These are phyloP conservation scores for Valencia hispanica DNA, from an alignment of 2,797 vertebrate species.

Conservation along the genomic window DNA sequence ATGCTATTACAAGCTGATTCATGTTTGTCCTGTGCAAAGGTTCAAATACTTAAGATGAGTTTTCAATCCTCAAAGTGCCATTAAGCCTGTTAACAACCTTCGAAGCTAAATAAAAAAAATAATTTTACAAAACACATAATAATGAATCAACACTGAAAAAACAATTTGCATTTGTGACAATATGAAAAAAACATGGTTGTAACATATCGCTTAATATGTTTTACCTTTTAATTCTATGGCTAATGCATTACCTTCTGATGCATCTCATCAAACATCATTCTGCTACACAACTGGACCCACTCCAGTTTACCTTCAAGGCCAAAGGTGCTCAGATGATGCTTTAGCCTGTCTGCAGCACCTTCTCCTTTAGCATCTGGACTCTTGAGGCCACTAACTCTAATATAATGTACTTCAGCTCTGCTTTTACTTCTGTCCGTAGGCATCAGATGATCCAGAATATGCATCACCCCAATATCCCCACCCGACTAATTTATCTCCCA, in stretches of 20 bases:
- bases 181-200: background rate
- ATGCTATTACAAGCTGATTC: conserved; percentile 66
- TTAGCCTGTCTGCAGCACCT: background rate
- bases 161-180: background rate
- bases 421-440: background rate
- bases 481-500: background rate
- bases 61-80: conserved; percentile 42
- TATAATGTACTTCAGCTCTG: too few relatives aligned
- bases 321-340: background rate
- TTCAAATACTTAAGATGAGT: conserved; percentile 63
- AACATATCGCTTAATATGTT: background rate
- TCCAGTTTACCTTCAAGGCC: background rate
- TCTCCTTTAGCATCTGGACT: background rate
- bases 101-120: background rate
- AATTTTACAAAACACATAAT: conserved; percentile 10
- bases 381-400: background rate
- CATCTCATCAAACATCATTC: background rate
- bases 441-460: background rate
- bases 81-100: conserved; percentile 47
- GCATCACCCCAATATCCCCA: background rate
- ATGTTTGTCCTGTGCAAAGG: conserved; percentile 45
- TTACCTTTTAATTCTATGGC: background rate
- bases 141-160: background rate
- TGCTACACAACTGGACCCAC: background rate
- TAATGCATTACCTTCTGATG: background rate